Evolutionary conservation across 2,888 invertebrate genomes (phyloP), one percentile per base, ranked within the genome.

Genomic region (Eupsilia transversa): DNA sequence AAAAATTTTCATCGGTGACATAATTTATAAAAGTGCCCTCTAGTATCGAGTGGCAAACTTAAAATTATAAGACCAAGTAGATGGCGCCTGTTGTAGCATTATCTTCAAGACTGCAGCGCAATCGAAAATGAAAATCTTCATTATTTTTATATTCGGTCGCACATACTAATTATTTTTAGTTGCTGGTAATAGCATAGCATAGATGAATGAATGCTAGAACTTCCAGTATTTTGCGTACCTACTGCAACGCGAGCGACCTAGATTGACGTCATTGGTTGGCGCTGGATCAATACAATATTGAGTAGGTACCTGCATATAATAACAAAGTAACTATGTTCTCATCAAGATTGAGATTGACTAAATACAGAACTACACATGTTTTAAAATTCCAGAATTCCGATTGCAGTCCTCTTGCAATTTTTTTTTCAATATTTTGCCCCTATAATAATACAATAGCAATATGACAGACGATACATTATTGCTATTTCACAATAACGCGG

Each of bases 251-350:
- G 30, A 49, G 23, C 57, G 52, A 46, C 27, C 61, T 68, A 63
- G 33, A 68, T 61, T 77, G 67, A 60, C 43, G 75, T 60, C 67
- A 67, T 59, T 35, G 60, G 59, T 66, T 46, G 76, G 52, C 43
- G 30, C 59, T 76, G 76, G 69, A 77, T 77, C 76, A 77, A 77
- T 77, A 77, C 35, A 46, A 9, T n/a, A 33, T 46, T n/a, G 33
- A 46, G 12, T 27, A 61, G 20, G 12, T 27, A 60, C 3, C 41
- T 27, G 41, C 20, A n/a, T 17, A 43, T 17, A 20, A 33, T 14
- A 59, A 35, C 23, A 38, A 17, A 4, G 14, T 7, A 9, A 38
- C 14, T 59, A 23, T 35, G 12, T 23, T 27, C 20, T 0, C 27
- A 20, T 0, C 7, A 43, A 43, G 43, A 43, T 27, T 6, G 3